Evolutionary conservation across 2,113 vertebrate species (phyloP).

Genomic region (Callionymus lyra): DNA sequence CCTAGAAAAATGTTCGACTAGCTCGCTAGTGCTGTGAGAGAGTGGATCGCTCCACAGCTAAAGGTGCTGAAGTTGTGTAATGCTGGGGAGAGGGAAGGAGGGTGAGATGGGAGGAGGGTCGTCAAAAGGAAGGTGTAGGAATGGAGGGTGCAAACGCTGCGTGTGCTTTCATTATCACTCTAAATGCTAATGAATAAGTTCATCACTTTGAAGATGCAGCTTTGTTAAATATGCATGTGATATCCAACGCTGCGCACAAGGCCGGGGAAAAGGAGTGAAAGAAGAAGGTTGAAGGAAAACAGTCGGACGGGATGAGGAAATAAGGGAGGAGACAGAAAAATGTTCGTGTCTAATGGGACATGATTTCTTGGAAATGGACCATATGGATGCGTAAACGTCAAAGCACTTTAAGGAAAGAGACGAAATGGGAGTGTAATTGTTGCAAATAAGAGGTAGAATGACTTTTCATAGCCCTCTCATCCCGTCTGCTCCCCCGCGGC

Average conservation of each 20-base stretch:
- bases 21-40: too few species aligned
- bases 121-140: conserved; percentile 28
- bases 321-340: conserved; percentile 7
- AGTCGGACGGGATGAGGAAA: conserved; percentile 3
- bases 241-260: conserved; percentile 25
- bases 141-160: conserved; percentile 42
- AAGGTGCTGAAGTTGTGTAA: conserved; percentile 6
- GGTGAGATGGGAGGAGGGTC: conserved; percentile 8
- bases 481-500: conserved; percentile 28
- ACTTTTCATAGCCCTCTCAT: conserved; percentile 30
- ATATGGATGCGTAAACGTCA: conserved; percentile 18
- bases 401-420: conserved; percentile 27
- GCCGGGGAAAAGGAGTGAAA: conserved; percentile 8
- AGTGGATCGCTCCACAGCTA: too few species aligned
- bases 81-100: conserved; percentile 13
- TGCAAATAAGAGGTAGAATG: conserved; percentile 38
- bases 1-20: too few species aligned
- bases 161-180: conserved; percentile 62
- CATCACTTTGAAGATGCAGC: conserved; percentile 62
- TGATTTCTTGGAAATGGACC: conserved; percentile 10
- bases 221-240: conserved; percentile 61
- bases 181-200: conserved; percentile 68
- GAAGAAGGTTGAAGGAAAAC: conserved; percentile 8
- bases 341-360: conserved; percentile 15
- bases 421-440: conserved; percentile 44